Evolutionary conservation across 2,113 vertebrate genomes (phyloP), one percentile per base, ranked within the genome.

Genomic region (Chrysemys picta): DNA sequence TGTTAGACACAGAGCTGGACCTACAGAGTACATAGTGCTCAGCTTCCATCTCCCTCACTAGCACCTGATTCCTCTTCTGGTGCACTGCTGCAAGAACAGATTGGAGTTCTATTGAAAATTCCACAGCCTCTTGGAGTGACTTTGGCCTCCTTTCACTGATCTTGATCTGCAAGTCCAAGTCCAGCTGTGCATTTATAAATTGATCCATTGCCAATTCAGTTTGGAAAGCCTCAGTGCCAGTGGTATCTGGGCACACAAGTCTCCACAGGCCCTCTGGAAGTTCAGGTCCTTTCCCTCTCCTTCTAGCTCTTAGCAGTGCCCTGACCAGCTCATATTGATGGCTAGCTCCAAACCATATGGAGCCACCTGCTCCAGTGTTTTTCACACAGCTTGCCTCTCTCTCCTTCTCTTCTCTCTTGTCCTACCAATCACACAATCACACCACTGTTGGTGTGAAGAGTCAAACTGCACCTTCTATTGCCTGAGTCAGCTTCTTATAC

Each of bases 401-500:
- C 9, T n/a, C 3, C 47, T 82, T 29, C 4, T 2, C 75, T 47
- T 13, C 53, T 57, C 78, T 10, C 25, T 0, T n/a, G 21, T 79
- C 49, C 49, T 52, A n/a, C 31, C 42, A 76, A 12, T 27, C 24
- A 47, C 24, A 27, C 10, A 45, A 47, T 47, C 42, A 45, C 29
- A 35, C 17, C 5, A 25, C 31, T 47, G 21, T 76, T 27, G 27
- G 35, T 38, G 1, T 11, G 35, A 9, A 12, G 38, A 35, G 22
- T 1, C 79, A 84, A 88, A 27, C 57, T 57, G 42, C 29, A 76
- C 19, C 31, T 5, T 49, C 12, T 21, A 22, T 17, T 80, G 54
- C 31, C 6, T 0, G 0, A 38, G 21, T 4, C 1, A 3, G 47
- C 27, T 42, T 59, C 0, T 45, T 45, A 76, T 76, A 45, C n/a